Evolutionary conservation across 2,888 invertebrate species (phyloP), one percentile per base, ranked within the genome.

Genomic region (Sinodicranocentrus sp.): DNA sequence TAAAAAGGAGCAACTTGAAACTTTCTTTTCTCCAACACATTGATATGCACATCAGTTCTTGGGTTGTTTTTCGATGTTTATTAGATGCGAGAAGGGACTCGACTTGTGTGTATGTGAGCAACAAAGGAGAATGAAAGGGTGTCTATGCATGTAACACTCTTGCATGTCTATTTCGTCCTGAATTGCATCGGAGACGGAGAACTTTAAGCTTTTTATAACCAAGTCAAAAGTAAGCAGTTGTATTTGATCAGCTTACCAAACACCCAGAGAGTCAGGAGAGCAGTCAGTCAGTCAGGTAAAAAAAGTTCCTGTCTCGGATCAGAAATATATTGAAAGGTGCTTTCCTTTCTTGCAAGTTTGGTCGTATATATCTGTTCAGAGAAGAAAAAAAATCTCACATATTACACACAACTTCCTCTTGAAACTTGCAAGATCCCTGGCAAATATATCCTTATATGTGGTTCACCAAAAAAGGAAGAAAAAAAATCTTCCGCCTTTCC

Each of bases 161-260:
- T 33, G 33, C 33, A 33, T 10, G 10, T 33, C 33, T 33, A 33
- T 33, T 33, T 33, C 33, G 3, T 10, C 33, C 33, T 33, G 3
- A 33, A 3, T 33, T 33, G 3, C 33, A 6, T 33, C 33, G 33
- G 5, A n/a, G n/a, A n/a, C n/a, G n/a, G n/a, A n/a, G n/a, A n/a
- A n/a, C n/a, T n/a, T n/a, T n/a, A n/a, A n/a, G 33, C 33, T 65
- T 28, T 39, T 54, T 76, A 76, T 71, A 79, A 70, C 43, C 43
- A 76, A 79, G 79, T 79, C 61, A 78, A 78, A 78, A 77, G 52
- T 68, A 68, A 77, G 77, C 68, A 78, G 65, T 76, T 70, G 59
- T 78, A 63, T 78, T 78, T 78, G 78, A 78, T 78, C 70, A 70
- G 70, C 28, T 33, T 63, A 25, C 15, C 43, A 61, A 52, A 54